A percentile compares a stretch with the other conserved stretches of the same genome.
These are phyloP conservation scores for Drosophila subobscura DNA, from an alignment of 1,140 invertebrate species.

Conservation along the genomic window DNA sequence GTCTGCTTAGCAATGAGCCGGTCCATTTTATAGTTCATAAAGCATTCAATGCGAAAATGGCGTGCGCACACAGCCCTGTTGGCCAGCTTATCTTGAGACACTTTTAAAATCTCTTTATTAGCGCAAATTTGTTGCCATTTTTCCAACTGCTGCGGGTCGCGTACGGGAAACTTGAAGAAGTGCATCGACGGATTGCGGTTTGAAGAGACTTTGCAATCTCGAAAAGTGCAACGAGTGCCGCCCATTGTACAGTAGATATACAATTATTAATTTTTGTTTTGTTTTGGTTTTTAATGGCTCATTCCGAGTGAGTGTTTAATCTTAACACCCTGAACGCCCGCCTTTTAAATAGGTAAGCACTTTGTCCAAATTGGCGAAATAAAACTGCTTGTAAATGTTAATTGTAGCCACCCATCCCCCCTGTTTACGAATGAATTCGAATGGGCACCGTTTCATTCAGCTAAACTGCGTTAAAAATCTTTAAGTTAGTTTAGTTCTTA, in stretches of 20 bases:
- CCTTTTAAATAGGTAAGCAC: no score
- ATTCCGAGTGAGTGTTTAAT: no score
- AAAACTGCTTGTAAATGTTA: no score
- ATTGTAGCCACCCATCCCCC: no score
- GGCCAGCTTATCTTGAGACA: conserved; percentile 74
- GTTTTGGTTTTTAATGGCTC: no score
- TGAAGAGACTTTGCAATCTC: conserved; percentile 80
- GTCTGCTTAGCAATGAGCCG: conserved; percentile 48
- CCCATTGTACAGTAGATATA: conserved; percentile 77
- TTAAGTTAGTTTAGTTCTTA: no score
- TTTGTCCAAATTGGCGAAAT: no score
- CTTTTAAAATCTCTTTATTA: conserved; percentile 73
- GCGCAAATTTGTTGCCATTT: conserved; percentile 82
- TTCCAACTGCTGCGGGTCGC: conserved; percentile 76
- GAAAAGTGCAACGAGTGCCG: conserved; percentile 84
- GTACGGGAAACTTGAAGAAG: conserved; percentile 84
- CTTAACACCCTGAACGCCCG: no score
- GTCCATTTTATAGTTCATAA: conserved; percentile 83
- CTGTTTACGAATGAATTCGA: no score
- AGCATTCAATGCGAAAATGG: conserved; percentile 84
- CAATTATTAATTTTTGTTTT: no score
- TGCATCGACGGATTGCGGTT: conserved; percentile 83
- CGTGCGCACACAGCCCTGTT: conserved; percentile 84
- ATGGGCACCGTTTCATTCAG: no score
- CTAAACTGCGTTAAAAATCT: no score